Evolutionary conservation across 2,113 vertebrate species (phyloP).

Genomic region (Panurus biarmicus): DNA sequence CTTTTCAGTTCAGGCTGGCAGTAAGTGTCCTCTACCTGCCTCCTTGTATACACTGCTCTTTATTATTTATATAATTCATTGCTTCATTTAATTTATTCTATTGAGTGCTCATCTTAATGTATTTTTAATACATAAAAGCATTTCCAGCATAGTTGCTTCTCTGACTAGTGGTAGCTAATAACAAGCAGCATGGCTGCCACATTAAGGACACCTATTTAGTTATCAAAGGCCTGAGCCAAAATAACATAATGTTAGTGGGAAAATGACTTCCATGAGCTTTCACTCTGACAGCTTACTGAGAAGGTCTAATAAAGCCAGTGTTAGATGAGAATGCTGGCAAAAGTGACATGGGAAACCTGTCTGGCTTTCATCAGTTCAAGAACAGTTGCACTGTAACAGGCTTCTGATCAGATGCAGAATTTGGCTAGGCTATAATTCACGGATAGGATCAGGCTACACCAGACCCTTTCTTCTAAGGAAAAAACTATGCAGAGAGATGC

Average conservation of each 20-base stretch:
- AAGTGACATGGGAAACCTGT: background rate
- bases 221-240: background rate
- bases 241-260: background rate
- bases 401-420: background rate
- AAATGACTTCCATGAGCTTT: background rate
- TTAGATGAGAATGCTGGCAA: background rate
- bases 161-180: background rate
- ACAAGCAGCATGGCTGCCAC: background rate
- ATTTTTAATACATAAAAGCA: constrained; percentile 37
- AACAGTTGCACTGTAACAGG: background rate
- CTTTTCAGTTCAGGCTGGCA: background rate
- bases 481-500: background rate
- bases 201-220: background rate
- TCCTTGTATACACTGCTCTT: background rate
- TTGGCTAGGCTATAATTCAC: background rate
- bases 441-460: background rate
- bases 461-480: background rate
- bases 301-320: background rate
- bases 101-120: constrained; percentile 21
- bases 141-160: background rate
- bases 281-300: background rate
- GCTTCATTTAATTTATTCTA: constrained; percentile 38
- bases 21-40: background rate
- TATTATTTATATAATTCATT: constrained; percentile 24
- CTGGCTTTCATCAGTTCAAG: background rate